Conservation (phyloP, 2,113 vertebrate species). For the Suncus etruscus region DNA sequence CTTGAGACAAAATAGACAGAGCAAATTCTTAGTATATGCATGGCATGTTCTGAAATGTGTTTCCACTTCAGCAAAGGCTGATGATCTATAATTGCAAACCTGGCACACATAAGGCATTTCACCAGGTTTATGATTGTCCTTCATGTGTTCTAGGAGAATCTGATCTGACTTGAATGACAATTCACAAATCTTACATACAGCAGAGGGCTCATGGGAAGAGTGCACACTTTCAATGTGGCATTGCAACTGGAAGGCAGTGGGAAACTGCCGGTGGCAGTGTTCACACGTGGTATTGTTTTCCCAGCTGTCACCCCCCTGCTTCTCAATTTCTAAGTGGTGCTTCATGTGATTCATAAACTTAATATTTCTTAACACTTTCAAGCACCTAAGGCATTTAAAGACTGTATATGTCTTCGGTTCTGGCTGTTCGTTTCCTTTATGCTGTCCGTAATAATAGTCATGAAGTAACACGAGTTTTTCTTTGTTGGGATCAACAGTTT, state of each 20-base stretch:
- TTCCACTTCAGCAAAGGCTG: slow-evolving; percentile 95
- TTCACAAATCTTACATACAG: slow-evolving; percentile 97
- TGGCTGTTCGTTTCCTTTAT: slow-evolving; percentile 60
- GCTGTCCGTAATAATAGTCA: slow-evolving; percentile 79
- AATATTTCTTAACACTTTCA: slow-evolving; percentile 78
- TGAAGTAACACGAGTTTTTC: slow-evolving; percentile 63
- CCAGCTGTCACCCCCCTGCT: slow-evolving; percentile 96
- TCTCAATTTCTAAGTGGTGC: slow-evolving; percentile 97
- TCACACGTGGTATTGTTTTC: slow-evolving; percentile 97
- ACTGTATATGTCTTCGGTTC: slow-evolving; percentile 74
- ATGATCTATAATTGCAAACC: slow-evolving; percentile 96
- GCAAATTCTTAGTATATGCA: slow-evolving; percentile 95
- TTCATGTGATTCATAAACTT: slow-evolving; percentile 99
- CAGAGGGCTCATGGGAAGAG: slow-evolving; percentile 91
- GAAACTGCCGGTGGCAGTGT: slow-evolving; percentile 96
- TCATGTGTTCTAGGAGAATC: slow-evolving; percentile 97
- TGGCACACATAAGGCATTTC: slow-evolving; percentile 99
- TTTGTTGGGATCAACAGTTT: slow-evolving; percentile 46
- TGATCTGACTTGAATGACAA: slow-evolving; percentile 87
- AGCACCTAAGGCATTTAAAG: slow-evolving; percentile 78
- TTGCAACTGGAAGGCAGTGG: slow-evolving; percentile 96
- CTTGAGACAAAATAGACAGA: slow-evolving; percentile 98
- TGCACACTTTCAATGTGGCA: slow-evolving; percentile 97
- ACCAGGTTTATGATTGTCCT: slow-evolving; percentile 97
- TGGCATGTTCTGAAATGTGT: slow-evolving; percentile 94